These are phyloP conservation scores for Archips xylosteana DNA, from an alignment of 2,888 invertebrate species.

Conservation along the genomic window DNA sequence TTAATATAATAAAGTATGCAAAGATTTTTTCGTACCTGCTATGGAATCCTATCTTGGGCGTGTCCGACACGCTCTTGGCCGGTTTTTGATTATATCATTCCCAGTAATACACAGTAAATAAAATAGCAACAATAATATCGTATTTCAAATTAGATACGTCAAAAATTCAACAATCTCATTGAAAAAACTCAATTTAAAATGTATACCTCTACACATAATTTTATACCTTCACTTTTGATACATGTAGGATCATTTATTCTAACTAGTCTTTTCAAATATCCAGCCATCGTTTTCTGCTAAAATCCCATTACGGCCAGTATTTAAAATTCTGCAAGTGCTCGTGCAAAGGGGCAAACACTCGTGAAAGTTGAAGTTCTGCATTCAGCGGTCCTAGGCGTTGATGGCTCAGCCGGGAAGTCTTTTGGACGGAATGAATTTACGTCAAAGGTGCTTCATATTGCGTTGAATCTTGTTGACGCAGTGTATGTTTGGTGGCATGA, in stretches of 20 bases:
- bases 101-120: too few relatives aligned
- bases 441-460: not conserved
- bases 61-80: too few relatives aligned
- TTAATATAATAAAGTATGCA: too few relatives aligned
- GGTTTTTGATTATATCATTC: too few relatives aligned
- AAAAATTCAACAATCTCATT: too few relatives aligned
- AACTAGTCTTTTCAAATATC: not conserved
- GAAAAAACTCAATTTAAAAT: too few relatives aligned
- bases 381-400: conserved; percentile 25
- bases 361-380: conserved; percentile 28
- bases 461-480: not conserved
- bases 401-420: conserved; percentile 26
- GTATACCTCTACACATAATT: too few relatives aligned
- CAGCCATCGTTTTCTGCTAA: not conserved
- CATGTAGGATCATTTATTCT: not conserved
- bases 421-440: conserved; percentile 35
- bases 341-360: conserved; percentile 35
- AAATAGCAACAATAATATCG: too few relatives aligned
- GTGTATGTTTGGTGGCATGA: not conserved
- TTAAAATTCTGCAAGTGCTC: conserved; percentile 15
- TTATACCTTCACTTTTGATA: not conserved
- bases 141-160: too few relatives aligned
- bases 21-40: too few relatives aligned
- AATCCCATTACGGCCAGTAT: conserved; percentile 32
- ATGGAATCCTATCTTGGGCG: too few relatives aligned